Percentiles rank a stretch among this genome's conserved stretches.
phyloP scores from a whole-genome alignment of 2,888 invertebrate genomes.

The Elegia similella region DNA sequence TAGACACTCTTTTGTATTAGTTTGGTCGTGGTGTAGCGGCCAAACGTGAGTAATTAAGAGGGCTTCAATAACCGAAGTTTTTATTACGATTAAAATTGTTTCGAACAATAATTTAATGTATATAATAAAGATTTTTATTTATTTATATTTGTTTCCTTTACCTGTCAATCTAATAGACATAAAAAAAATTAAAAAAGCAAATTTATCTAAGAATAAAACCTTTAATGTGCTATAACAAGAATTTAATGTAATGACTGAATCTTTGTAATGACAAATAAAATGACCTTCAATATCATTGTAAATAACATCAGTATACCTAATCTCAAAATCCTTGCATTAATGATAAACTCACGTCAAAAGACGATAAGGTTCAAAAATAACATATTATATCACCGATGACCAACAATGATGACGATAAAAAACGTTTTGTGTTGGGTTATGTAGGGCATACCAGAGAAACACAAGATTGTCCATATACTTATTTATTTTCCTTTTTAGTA shows the following conservation, averaged over 20 bases:
- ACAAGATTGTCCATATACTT: too few species aligned
- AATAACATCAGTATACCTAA: background rate
- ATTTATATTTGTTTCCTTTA: slow-evolving; percentile 41
- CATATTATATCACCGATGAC: background rate
- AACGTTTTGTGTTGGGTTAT: background rate
- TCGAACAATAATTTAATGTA: slow-evolving; percentile 76
- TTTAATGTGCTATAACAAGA: background rate
- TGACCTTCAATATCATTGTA: background rate
- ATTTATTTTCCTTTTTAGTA: too few species aligned
- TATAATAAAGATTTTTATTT: slow-evolving; percentile 80
- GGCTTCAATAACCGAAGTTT: slow-evolving; percentile 76
- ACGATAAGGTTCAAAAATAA: background rate
- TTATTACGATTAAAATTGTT: slow-evolving; percentile 59
- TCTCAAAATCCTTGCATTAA: background rate
- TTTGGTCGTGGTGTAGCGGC: slow-evolving; percentile 45
- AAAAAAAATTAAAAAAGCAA: background rate
- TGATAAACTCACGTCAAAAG: background rate
- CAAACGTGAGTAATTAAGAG: slow-evolving; percentile 59
- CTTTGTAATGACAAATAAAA: background rate
- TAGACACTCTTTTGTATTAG: slow-evolving; percentile 58
- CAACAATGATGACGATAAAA: background rate
- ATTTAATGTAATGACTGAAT: background rate
- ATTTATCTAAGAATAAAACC: background rate
- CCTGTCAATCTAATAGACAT: background rate
- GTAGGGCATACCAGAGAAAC: too few species aligned